A percentile compares a stretch with the other conserved stretches of the same genome.
These are phyloP conservation scores for Centropristis striata DNA, from an alignment of 2,113 vertebrate genomes.

Conservation along the genomic window DNA sequence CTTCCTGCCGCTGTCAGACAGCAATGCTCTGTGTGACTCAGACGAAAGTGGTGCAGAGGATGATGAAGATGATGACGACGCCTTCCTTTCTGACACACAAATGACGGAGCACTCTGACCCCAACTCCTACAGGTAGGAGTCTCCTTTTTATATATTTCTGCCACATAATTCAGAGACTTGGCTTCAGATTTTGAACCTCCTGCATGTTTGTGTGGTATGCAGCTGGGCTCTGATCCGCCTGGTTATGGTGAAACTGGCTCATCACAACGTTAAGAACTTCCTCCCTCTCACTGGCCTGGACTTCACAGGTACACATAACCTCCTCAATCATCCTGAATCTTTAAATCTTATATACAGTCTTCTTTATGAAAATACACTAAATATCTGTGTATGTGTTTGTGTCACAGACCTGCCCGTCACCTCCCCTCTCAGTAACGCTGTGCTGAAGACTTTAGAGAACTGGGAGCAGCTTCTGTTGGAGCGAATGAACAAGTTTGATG, in stretches of 20 bases:
- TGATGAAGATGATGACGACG: slow-evolving; percentile 92
- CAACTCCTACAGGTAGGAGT: slow-evolving; percentile 93
- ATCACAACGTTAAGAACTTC: slow-evolving; percentile 95
- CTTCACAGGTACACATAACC: slow-evolving; percentile 87
- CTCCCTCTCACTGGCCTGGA: slow-evolving; percentile 96
- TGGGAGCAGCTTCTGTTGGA: slow-evolving; percentile 97
- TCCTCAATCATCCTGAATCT: not conserved
- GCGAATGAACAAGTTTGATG: slow-evolving; percentile 94
- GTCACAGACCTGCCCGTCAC: slow-evolving; percentile 94
- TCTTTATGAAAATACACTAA: not conserved
- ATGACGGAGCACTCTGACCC: slow-evolving; percentile 96
- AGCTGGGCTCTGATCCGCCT: slow-evolving; percentile 97
- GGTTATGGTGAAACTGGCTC: slow-evolving; percentile 94
- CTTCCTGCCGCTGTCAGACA: slow-evolving; percentile 96
- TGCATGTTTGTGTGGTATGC: slow-evolving; percentile 28
- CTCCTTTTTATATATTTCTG: not conserved
- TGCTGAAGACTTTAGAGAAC: slow-evolving; percentile 95
- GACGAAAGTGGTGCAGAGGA: slow-evolving; percentile 97
- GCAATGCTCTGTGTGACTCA: slow-evolving; percentile 94
- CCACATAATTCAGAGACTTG: not conserved
- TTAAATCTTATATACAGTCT: not conserved
- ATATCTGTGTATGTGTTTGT: slow-evolving; percentile 15
- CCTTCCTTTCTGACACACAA: slow-evolving; percentile 94
- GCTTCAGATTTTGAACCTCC: slow-evolving; percentile 1
- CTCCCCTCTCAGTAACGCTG: slow-evolving; percentile 92